Base-by-base conservation (phyloP, 2,888 invertebrate genomes). In the Heterodera filipjevi region DNA sequence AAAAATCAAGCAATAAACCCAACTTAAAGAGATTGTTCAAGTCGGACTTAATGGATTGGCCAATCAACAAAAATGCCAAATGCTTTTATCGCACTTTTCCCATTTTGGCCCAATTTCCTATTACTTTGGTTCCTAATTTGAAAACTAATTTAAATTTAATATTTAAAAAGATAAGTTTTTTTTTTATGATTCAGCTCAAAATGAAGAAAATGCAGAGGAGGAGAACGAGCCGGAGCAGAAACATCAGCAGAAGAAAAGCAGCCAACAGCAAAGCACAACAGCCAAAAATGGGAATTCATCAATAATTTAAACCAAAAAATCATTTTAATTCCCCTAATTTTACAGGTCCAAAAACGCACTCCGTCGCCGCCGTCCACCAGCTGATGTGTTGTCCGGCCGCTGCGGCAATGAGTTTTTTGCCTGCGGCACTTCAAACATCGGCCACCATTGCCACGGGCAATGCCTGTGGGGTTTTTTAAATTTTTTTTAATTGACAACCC, bases 361-460 rank as follows among this genome's bases (percentile, higher is more conserved):
- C 49, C 49, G 59, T 22, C 53, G 53, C 53, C 53, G 53, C 59
- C 27, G n/a, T 59, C 59, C n/a, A 59, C 59, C 59, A 59, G 27
- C n/a, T 59, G 27, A 59, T 59, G 59, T 27, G 59, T 27, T 59
- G 59, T n/a, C 59, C 59, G 59, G 59, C 59, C 27, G 59, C 59
- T 6, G 59, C 59, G 27, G 59, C 59, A 27, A 59, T 59, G 59
- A 59, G 59, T 27, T 59, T 59, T 59, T 27, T 59, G 59, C 59
- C 59, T 27, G 59, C 59, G 59, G 59, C 59, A 12, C 59, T 59
- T 12, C 59, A 59, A 59, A 10, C 59, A 12, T 59, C 59, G 27
- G 59, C 59, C 59, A 59, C 59, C 59, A 27, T 59, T 27, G 59
- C 59, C 27, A 27, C 59, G 59, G 59, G 59, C 59, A n/a, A 59